Base-by-base conservation (phyloP, 2,113 vertebrate species). In the Malaclemys terrapin region DNA sequence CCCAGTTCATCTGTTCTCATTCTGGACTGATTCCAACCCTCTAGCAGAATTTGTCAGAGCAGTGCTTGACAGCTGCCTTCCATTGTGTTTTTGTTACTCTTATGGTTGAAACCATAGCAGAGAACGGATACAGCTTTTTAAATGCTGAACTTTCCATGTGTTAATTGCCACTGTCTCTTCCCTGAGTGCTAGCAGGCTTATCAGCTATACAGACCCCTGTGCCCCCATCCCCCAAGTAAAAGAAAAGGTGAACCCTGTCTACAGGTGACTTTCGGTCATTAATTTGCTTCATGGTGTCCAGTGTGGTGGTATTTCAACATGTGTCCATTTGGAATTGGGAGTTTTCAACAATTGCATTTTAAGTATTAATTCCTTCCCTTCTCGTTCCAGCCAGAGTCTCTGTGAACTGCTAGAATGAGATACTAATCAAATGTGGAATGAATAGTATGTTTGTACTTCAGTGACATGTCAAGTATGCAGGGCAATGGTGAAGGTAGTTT, bases 1-100 rank as follows among this genome's bases (percentile, higher is more conserved):
- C 31, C 4, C 0, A 0, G 57, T 87, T 87, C 49, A 62, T 47
- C n/a, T 53, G 3, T 53, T 78, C 35, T 53, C 9, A 50, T 35
- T 0, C 12, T 1, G 4, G 83, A 25, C 53, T 42, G 72, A 10
- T 6, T 72, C 76, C 49, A 31, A 2, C 10, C 38, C 86, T 72
- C 16, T 78, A 79, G 72, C 54, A 72, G 53, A 81, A 62, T 49
- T 29, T 59, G 82, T 29, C 83, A 78, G 72, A 76, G 52, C 85
- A 42, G 25, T 2, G n/a, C 49, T 22, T 72, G 35, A 72, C 8
- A n/a, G 65, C n/a, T 89, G 6, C 50, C 5, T 91, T 69, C 31
- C 42, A 8, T 17, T 54, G 59, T 69, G n/a, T 72, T 20, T 72
- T 20, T 38, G 19, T 72, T 72, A 20, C 80, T 27, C 84, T 89